Base-by-base conservation (phyloP, 2,888 invertebrate species). In the Euplagia quadripunctaria region DNA sequence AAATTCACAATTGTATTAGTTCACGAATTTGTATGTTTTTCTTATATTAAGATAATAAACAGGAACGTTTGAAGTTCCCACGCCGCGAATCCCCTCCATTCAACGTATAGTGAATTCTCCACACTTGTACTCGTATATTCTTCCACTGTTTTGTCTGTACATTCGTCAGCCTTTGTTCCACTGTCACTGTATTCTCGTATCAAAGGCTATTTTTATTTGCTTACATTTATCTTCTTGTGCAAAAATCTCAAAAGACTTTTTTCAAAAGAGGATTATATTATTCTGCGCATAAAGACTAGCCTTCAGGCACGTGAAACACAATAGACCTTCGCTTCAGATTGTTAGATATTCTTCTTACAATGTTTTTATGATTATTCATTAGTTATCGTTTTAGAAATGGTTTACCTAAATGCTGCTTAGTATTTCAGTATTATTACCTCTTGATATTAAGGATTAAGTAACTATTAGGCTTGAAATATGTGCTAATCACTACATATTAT, bases 1-100 rank as follows among this genome's bases (percentile, higher is more conserved):
- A 87, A 88, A 85, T 80, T 81, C 81, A 79, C 87, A 70, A 90
- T 87, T 89, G 86, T 89, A 75, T 86, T 83, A 77, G 85, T 89
- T 88, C 87, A 83, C 83, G 86, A 90, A 89, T 90, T 90, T 89
- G 75, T 85, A 75, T 85, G 86, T 88, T 92, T 89, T 92, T 89
- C 86, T 85, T 82, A 79, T 80, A 73, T 74, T 78, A 81, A 85
- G 80, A 85, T 87, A 87, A 88, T 85, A 84, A 87, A 86, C 86
- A 89, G 87, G 85, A 88, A 87, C 87, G 77, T 81, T 80, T 74
- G 84, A 84, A 76, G 83, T 94, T 95, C 95, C 94, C 94, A 94
- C 95, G 94, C 90, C 71, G 82, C 87, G 85, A 80, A 70, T 68
- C 70, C 74, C 43, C 89, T 89, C 87, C 84, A 86, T 87, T 89